These are phyloP conservation scores for Elaphurus davidianus DNA, from an alignment of 2,113 vertebrate genomes.

Conservation along the genomic window DNA sequence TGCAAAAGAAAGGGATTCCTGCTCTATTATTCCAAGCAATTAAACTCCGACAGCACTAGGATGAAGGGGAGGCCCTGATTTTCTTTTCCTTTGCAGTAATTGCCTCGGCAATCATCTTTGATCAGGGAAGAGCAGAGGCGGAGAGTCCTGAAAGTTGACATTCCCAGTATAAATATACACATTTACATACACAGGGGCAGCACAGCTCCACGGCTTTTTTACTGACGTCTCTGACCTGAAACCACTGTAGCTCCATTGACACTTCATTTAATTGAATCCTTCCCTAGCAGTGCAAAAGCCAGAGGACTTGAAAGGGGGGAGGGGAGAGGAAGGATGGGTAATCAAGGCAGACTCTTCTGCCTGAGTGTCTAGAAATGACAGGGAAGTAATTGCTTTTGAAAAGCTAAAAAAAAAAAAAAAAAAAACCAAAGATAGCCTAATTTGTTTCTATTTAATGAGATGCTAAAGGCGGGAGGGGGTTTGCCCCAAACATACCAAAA, in stretches of 20 bases:
- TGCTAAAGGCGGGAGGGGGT: slow-evolving; percentile 77
- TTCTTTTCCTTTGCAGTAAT: slow-evolving; percentile 85
- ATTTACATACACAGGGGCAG: slow-evolving; percentile 84
- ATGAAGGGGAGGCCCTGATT: slow-evolving; percentile 86
- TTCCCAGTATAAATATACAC: slow-evolving; percentile 85
- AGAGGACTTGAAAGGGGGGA: slow-evolving; percentile 80
- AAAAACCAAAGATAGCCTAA: slow-evolving; percentile 78
- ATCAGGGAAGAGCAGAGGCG: slow-evolving; percentile 86
- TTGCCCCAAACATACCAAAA: slow-evolving; percentile 81
- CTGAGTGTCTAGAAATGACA: slow-evolving; percentile 93
- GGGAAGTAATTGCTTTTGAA: slow-evolving; percentile 95
- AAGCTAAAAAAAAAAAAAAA: slow-evolving; percentile 77
- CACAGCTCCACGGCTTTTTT: slow-evolving; percentile 77
- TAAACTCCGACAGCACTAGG: slow-evolving; percentile 86
- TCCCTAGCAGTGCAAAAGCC: slow-evolving; percentile 86
- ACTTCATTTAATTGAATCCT: slow-evolving; percentile 98
- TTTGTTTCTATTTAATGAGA: slow-evolving; percentile 91
- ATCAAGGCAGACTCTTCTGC: slow-evolving; percentile 89
- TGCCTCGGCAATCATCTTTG: slow-evolving; percentile 89
- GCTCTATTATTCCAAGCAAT: slow-evolving; percentile 92
- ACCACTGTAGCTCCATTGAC: slow-evolving; percentile 90
- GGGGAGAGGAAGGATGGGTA: slow-evolving; percentile 87
- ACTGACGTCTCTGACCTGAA: slow-evolving; percentile 83
- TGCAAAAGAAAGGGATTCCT: slow-evolving; percentile 74
- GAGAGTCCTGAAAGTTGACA: slow-evolving; percentile 85